Evolutionary conservation across 2,888 invertebrate species (phyloP), one percentile per base, ranked within the genome.

Genomic region (Agelastica alni): DNA sequence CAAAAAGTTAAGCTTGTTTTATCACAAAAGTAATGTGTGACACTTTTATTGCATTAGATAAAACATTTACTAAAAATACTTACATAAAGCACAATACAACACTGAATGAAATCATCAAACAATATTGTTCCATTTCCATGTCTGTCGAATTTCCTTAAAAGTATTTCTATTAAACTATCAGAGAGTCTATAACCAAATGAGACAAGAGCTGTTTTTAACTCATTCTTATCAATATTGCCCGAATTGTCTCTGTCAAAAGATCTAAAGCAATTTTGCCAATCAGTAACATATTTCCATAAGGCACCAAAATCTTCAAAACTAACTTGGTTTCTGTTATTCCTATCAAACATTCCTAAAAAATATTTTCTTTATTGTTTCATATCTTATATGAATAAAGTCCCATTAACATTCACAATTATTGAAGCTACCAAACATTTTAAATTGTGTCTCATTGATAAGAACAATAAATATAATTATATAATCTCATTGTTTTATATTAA

Each of bases 61-160:
- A n/a, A 14, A 20, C 18, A 26, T 22, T 14, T 36, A 14, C 16
- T 51, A 26, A 16, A 48, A 37, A 28, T 58, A 85, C 91, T 89
- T 81, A 95, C 95, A 81, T 95, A 91, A 71, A 96, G 80, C 47
- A 92, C 88, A 59, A 97, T 87, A 75, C 95, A 96, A 73, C 95
- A 94, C 75, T 97, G 97, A 65, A 98, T 97, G 75, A 98, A 98
- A 77, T 99, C 98, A 80, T 99, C 98, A 78, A 99, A 99, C 47
- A 93, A 85, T 66, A 99, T 92, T 4, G 89, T 91, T 22, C 94
- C 93, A 45, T 83, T 80, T n/a, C 95, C 95, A 69, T 87, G 88
- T 62, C 97, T 83, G 78, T 98, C 98, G 78, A 96, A 99, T 77
- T 97, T 97, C 63, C 88, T 85, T 46, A 99, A 81, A 69, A 98